Evolutionary conservation across 2,797 vertebrate species (phyloP).

Genomic region (Pangasius krempfi): DNA sequence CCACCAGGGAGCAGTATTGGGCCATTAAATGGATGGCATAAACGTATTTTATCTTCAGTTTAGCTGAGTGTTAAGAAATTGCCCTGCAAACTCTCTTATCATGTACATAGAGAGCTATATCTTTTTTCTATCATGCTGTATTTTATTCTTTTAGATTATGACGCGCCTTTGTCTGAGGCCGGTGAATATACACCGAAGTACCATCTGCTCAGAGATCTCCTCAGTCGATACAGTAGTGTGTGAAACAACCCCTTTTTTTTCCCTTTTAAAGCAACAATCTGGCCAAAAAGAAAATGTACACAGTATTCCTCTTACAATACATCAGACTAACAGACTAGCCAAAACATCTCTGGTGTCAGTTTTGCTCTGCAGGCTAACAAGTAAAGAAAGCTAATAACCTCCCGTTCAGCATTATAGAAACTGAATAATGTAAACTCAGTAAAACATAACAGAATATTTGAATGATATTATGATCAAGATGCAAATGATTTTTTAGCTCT

Average conservation of each 20-base stretch:
- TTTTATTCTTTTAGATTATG: conserved; percentile 80
- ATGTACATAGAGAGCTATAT: not conserved
- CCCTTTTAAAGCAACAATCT: not conserved
- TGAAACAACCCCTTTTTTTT: not conserved
- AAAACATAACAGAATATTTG: not conserved
- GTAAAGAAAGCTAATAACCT: not conserved
- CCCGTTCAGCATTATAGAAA: not conserved
- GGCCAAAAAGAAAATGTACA: not conserved
- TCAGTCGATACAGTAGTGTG: conserved; percentile 81
- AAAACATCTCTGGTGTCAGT: not conserved
- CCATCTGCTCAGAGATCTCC: conserved; percentile 83
- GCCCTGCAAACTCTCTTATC: not conserved
- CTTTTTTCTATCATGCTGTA: not conserved
- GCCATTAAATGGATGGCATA: not conserved
- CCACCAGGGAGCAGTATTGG: not conserved
- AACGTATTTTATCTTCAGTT: not conserved
- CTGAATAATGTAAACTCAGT: not conserved
- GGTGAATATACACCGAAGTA: conserved; percentile 95
- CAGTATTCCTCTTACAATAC: not conserved
- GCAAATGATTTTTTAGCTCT: no score
- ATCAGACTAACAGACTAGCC: not conserved
- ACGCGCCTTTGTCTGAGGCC: conserved; percentile 89
- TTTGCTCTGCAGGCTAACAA: not conserved
- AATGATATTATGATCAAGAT: not conserved
- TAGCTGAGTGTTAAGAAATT: not conserved